Evolutionary conservation across 2,888 invertebrate genomes (phyloP), one percentile per base, ranked within the genome.

Genomic region (Lasioglossum zephyrum): DNA sequence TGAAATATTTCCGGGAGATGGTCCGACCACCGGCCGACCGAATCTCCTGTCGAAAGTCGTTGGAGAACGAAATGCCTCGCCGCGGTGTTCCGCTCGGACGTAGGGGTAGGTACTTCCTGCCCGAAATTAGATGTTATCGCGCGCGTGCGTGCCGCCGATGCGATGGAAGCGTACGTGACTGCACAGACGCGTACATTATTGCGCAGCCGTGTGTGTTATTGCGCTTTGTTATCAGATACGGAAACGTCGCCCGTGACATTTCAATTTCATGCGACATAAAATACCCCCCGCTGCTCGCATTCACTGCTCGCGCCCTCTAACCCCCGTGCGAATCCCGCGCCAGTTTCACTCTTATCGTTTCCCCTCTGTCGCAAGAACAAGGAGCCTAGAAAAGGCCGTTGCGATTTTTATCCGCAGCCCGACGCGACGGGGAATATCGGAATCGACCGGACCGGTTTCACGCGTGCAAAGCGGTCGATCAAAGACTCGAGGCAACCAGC

Each of bases 251-350:
- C 77, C 53, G 87, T 82, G 84, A 83, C 81, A 79, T 87, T 87
- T 87, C 87, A 87, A 87, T 87, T 87, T 87, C 87, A 87, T 81
- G 87, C 87, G 80, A 87, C 87, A 87, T 86, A 86, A 87, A 87
- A 83, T 79, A 87, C 26, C 63, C 70, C 44, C 49, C 66, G 74
- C 53, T 49, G 36, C 31, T 66, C 3, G 81, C 86, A 26, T 81
- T 85, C 70, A 72, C 86, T 79, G 75, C 72, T 78, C 69, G 73
- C 63, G n/a, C n/a, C 16, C 41, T 31, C 53, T 57, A 47, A 41
- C 22, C 36, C 66, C 66, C 77, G 39, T 8, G 18, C 9, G 26
- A 31, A 36, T 69, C 26, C 13, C 9, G 16, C 16, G 26, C 1
- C 31, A 16, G 5, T 60, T 73, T 22, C 31, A 5, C 18, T 53